A percentile compares a stretch with the other conserved stretches of the same genome.
Conservation (phyloP, 2,888 invertebrate species). For the Agrilus cyanescens region DNA sequence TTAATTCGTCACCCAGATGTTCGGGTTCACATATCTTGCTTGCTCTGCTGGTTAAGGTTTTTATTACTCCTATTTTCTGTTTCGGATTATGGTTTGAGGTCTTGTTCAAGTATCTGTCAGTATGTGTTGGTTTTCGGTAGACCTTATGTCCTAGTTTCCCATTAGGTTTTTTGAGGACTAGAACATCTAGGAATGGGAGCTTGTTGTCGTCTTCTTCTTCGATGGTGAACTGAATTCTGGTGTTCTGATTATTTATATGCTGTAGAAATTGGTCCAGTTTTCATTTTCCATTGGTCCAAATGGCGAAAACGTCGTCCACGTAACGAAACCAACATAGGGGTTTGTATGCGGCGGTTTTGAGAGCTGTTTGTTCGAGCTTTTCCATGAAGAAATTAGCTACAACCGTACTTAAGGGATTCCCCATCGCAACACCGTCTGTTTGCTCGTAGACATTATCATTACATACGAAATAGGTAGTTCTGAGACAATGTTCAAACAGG, state of each 20-base stretch:
- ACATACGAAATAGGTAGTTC: background rate
- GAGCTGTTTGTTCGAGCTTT: no score
- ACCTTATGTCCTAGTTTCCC: background rate
- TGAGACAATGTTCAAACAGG: background rate
- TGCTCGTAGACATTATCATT: background rate
- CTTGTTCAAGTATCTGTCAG: background rate
- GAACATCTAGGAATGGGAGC: background rate
- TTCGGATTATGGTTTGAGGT: background rate
- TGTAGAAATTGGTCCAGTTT: background rate
- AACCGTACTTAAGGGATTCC: slow-evolving; percentile 13
- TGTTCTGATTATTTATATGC: background rate
- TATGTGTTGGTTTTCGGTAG: background rate
- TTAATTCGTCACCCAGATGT: background rate
- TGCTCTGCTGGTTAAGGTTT: background rate
- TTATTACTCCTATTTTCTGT: background rate
- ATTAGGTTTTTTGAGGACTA: background rate
- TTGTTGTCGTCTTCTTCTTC: background rate
- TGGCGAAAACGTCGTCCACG: slow-evolving; percentile 15
- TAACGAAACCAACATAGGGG: slow-evolving; percentile 11
- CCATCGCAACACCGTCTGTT: slow-evolving; percentile 14
- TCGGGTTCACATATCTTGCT: background rate
- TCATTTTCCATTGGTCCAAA: background rate
- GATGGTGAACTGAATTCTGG: background rate
- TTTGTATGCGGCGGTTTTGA: slow-evolving; percentile 5
- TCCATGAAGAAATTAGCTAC: slow-evolving; percentile 14